Conservation (phyloP, 2,113 vertebrate species). For the Megalops atlanticus region DNA sequence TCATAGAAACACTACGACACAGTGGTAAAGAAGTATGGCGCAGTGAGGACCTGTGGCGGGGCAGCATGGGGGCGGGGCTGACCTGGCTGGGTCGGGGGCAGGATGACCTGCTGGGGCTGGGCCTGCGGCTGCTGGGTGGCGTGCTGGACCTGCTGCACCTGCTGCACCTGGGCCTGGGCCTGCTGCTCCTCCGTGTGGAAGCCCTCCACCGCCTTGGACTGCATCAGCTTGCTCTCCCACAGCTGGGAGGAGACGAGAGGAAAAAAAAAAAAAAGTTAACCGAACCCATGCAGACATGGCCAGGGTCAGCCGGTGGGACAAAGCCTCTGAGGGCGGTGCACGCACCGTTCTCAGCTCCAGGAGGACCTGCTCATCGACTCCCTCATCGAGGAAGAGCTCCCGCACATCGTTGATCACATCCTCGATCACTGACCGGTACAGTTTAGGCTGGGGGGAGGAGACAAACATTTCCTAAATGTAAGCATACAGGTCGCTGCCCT, state of each 20-base stretch:
- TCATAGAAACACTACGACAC: too few relatives aligned
- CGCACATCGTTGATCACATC: slow-evolving; percentile 97
- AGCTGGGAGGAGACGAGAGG: slow-evolving; percentile 68
- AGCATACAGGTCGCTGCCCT: too few relatives aligned
- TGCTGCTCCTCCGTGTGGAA: slow-evolving; percentile 96
- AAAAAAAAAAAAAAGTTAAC: not conserved
- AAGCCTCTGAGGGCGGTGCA: too few relatives aligned
- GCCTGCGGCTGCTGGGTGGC: slow-evolving; percentile 67
- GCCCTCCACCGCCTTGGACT: slow-evolving; percentile 96
- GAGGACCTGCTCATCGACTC: slow-evolving; percentile 96
- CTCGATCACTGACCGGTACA: slow-evolving; percentile 95
- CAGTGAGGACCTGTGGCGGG: slow-evolving; percentile 2
- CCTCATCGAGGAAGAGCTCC: slow-evolving; percentile 96
- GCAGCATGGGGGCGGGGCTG: slow-evolving; percentile 47
- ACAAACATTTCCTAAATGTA: not conserved
- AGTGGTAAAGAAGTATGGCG: too few relatives aligned
- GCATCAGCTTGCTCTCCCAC: slow-evolving; percentile 97
- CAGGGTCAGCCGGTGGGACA: too few relatives aligned
- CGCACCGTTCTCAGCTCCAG: slow-evolving; percentile 95
- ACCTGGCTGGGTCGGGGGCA: slow-evolving; percentile 91
- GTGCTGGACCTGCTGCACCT: slow-evolving; percentile 77
- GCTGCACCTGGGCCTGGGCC: slow-evolving; percentile 80
- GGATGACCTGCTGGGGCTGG: slow-evolving; percentile 84
- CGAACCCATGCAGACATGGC: too few relatives aligned
- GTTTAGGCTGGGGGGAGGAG: slow-evolving; percentile 81